These are phyloP conservation scores for Drosophila persimilis DNA, from an alignment of 1,140 invertebrate species.

Conservation along the genomic window DNA sequence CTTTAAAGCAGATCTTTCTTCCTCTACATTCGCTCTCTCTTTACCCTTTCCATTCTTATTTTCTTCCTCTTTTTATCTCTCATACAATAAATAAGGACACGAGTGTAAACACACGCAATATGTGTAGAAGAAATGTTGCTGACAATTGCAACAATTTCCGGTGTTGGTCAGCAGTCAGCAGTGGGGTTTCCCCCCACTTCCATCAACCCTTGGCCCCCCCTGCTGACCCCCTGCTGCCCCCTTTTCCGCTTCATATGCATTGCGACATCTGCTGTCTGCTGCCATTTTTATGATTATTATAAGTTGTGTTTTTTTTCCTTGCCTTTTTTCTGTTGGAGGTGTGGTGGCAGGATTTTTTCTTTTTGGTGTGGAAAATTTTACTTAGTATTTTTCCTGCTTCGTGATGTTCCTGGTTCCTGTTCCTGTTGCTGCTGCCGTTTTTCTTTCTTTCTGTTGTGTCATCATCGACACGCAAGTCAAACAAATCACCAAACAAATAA, in stretches of 20 bases:
- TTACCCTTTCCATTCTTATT: slow-evolving; percentile 7
- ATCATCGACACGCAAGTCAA: slow-evolving; percentile 83
- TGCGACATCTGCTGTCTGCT: slow-evolving; percentile 43
- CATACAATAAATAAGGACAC: slow-evolving; percentile 62
- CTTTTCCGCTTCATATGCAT: slow-evolving; percentile 46
- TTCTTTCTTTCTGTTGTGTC: slow-evolving; percentile 68
- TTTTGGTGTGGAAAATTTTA: slow-evolving; percentile 45
- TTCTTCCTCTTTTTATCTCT: slow-evolving; percentile 2
- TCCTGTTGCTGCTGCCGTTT: slow-evolving; percentile 23
- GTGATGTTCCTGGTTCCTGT: not conserved
- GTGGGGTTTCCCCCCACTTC: slow-evolving; percentile 33
- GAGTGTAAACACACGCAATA: slow-evolving; percentile 56
- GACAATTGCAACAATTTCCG: slow-evolving; percentile 80
- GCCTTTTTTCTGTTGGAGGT: slow-evolving; percentile 10
- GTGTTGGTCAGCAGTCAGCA: slow-evolving; percentile 55
- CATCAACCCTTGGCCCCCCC: not conserved
- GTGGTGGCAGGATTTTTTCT: slow-evolving; percentile 6
- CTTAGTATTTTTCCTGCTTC: slow-evolving; percentile 48
- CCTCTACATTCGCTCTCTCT: slow-evolving; percentile 16
- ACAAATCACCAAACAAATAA: slow-evolving; percentile 82
- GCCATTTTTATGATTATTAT: slow-evolving; percentile 76
- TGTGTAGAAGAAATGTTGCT: slow-evolving; percentile 62
- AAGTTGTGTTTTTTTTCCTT: slow-evolving; percentile 41
- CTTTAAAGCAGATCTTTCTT: not conserved
- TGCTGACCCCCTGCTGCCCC: not conserved